These are phyloP conservation scores for Python bivittatus DNA, from an alignment of 2,113 vertebrate genomes.

Conservation along the genomic window DNA sequence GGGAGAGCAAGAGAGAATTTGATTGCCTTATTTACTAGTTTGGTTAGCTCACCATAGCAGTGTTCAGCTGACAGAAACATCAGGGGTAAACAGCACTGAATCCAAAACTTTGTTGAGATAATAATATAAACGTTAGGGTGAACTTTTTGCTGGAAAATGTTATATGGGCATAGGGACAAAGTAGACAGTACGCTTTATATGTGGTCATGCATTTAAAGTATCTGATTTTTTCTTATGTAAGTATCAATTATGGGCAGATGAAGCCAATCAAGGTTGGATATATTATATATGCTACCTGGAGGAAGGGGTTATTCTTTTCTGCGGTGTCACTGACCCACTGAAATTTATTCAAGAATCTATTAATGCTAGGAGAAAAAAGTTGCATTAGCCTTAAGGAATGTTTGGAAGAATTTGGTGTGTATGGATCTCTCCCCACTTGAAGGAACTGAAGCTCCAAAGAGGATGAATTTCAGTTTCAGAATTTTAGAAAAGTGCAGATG, in stretches of 20 bases:
- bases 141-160: neutral
- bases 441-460: neutral
- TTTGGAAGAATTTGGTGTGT: neutral
- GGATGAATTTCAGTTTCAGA: neutral
- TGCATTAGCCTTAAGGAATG: neutral
- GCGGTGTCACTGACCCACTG: neutral
- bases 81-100: neutral
- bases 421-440: neutral
- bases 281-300: neutral
- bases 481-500: neutral
- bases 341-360: neutral
- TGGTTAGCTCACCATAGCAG: neutral
- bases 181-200: neutral
- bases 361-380: neutral
- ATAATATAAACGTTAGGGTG: neutral
- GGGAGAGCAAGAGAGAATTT: conserved; percentile 7
- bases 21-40: neutral
- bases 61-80: neutral
- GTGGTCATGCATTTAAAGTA: neutral
- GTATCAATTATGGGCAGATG: neutral
- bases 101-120: neutral
- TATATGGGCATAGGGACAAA: neutral
- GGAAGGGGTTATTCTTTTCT: neutral
- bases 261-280: neutral
- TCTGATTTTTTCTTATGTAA: neutral